Base-by-base conservation (phyloP, 2,113 vertebrate genomes). In the Glaucomys volans region DNA sequence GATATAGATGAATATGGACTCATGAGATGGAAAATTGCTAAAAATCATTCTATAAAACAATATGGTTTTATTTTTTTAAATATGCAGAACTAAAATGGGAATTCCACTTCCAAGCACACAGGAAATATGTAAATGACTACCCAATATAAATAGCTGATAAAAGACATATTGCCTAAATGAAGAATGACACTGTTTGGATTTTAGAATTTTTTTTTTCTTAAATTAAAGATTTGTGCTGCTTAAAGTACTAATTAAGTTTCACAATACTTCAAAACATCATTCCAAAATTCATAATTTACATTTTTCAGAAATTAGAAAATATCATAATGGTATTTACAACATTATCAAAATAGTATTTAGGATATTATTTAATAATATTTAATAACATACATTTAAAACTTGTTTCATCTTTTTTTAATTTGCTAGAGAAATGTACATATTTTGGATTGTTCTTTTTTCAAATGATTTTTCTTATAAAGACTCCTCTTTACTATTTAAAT, bases 1-100 rank as follows among this genome's bases (percentile, higher is more conserved):
- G 2, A 12, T 84, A 12, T 2, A 8, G 2, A 42, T 66, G 5
- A 79, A 52, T 28, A 52, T 37, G 42, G 9, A 72, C 8, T 74
- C 74, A 2, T 84, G 37, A 91, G 26, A 91, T 57, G 17, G 64
- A 83, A 95, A 95, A 91, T 77, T 87, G 40, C 52, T 79, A 32
- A 94, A 94, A 87, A 67, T 87, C 9, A 83, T 72, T 64, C 37
- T 72, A 12, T 22, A 13, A 57, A 91, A 86, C 1, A 76, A 87
- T 66, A 32, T 62, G 20, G 3, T 20, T 44, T 57, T 57, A 52
- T 22, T 90, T 82, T 83, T 76, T 82, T 22, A 69, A 87, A 90
- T 86, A 54, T 26, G 50, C 18, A 76, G 69, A 76, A 82, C 50
- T 87, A 64, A 91, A 82, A 91, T 72, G 76, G 42, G 8, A 76